These are phyloP conservation scores for Rhincodon typus DNA, from an alignment of 2,797 vertebrate genomes.

Conservation along the genomic window DNA sequence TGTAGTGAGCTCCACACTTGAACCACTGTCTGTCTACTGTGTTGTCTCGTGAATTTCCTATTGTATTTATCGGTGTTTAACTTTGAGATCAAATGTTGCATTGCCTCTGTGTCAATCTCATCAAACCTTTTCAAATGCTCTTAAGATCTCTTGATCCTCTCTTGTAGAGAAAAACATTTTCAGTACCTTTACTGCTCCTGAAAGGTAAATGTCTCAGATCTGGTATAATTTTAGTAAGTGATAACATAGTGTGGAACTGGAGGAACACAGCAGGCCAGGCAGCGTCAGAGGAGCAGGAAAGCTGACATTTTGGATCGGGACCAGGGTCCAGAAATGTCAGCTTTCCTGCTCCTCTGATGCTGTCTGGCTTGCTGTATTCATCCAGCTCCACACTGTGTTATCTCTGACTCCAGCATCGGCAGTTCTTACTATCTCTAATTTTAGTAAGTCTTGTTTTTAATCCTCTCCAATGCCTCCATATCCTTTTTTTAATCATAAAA, in stretches of 20 bases:
- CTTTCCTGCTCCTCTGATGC: too few species aligned
- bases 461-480: not conserved
- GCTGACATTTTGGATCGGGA: too few species aligned
- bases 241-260: too few species aligned
- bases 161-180: not conserved
- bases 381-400: too few species aligned
- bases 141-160: not conserved
- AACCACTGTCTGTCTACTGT: accelerated
- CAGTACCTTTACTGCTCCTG: not conserved
- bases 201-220: not conserved
- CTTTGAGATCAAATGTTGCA: not conserved
- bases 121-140: not conserved
- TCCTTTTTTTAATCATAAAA: not conserved
- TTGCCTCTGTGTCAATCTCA: not conserved
- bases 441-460: not conserved
- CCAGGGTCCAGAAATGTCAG: too few species aligned
- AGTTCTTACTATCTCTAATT: too few species aligned
- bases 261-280: too few species aligned
- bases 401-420: too few species aligned
- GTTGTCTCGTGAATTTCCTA: not conserved
- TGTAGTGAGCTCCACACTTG: not conserved
- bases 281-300: too few species aligned
- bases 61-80: not conserved
- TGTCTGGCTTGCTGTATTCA: too few species aligned
- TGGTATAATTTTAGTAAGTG: not conserved